These are phyloP conservation scores for Notechis scutatus DNA, from an alignment of 2,113 vertebrate species.

Conservation along the genomic window DNA sequence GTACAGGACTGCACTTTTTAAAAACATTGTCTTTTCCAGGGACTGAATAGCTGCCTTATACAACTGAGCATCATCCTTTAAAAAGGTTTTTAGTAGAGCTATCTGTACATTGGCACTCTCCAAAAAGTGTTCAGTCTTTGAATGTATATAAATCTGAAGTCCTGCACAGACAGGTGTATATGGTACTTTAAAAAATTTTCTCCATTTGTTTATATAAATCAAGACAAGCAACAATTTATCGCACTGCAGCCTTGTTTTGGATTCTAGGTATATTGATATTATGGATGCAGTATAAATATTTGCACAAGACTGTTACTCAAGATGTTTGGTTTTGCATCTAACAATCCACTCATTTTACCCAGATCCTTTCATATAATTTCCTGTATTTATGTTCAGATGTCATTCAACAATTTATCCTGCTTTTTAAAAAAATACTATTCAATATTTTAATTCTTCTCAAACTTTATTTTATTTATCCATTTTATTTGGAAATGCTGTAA, in stretches of 20 bases:
- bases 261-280: background rate
- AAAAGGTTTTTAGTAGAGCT: background rate
- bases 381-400: slow-evolving; percentile 48
- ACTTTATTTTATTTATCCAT: background rate
- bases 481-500: background rate
- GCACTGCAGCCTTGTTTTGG: background rate
- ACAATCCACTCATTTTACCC: slow-evolving; percentile 20
- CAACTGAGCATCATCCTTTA: background rate
- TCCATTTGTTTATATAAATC: slow-evolving; percentile 30
- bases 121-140: background rate
- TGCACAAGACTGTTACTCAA: background rate
- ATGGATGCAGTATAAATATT: slow-evolving; percentile 9
- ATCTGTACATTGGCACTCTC: background rate
- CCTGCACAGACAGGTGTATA: background rate
- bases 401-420: slow-evolving; percentile 27
- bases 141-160: background rate
- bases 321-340: background rate
- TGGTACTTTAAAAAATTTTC: background rate
- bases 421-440: background rate
- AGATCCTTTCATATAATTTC: slow-evolving; percentile 49
- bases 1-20: background rate
- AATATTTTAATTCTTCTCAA: background rate
- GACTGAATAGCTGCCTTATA: background rate
- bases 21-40: background rate
- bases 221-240: slow-evolving; percentile 18